These are phyloP conservation scores for Xenops minutus DNA, from an alignment of 2,797 vertebrate genomes.

Conservation along the genomic window DNA sequence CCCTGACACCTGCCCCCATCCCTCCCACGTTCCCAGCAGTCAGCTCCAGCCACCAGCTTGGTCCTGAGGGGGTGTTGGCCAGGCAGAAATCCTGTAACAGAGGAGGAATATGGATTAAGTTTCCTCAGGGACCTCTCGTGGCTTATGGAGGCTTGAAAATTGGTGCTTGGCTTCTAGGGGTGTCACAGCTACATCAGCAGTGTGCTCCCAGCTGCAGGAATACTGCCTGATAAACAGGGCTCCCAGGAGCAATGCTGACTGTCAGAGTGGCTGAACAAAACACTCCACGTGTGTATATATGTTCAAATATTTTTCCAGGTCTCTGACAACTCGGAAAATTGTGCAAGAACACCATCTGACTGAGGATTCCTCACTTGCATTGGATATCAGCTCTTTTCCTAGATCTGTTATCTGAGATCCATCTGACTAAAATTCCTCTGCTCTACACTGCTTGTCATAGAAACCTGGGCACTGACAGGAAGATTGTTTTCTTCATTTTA, in stretches of 20 bases:
- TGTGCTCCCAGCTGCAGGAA: rapidly evolving
- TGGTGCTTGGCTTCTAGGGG: too few species aligned
- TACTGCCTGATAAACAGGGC: neutral
- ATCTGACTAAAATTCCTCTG: neutral
- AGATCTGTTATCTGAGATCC: neutral
- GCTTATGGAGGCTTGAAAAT: rapidly evolving
- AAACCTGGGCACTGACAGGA: neutral
- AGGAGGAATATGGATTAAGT: neutral
- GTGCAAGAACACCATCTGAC: neutral
- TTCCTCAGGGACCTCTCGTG: neutral
- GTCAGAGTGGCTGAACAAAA: neutral
- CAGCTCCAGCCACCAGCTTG: neutral
- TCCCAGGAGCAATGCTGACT: neutral
- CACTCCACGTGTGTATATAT: rapidly evolving
- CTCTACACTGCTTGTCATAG: neutral
- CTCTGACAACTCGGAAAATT: neutral
- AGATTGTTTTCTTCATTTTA: neutral
- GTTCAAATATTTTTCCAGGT: neutral
- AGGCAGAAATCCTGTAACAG: neutral
- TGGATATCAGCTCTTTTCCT: neutral
- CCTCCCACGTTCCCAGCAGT: neutral
- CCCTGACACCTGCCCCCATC: rapidly evolving
- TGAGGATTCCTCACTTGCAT: neutral
- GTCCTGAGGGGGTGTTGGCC: neutral
- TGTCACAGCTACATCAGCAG: neutral